phyloP scores from a whole-genome alignment of 2,797 vertebrate species.

The Aeoliscus strigatus region DNA sequence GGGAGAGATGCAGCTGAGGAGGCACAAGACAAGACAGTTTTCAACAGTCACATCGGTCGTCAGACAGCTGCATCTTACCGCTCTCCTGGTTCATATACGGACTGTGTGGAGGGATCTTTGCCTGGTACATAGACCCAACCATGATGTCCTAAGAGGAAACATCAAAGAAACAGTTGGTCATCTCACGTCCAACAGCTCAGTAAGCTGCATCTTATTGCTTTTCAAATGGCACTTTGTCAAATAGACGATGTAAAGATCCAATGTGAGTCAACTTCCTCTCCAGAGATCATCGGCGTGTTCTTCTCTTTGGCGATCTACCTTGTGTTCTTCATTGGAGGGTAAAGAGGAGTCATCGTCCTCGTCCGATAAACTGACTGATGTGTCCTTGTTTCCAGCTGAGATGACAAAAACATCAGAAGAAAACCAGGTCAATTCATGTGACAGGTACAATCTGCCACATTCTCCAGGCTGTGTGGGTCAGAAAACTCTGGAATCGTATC shows the following conservation, averaged over 20 bases:
- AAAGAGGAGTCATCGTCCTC: slow-evolving; percentile 82
- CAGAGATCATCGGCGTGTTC: not conserved
- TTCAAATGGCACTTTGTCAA: too few species aligned
- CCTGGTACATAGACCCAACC: slow-evolving; percentile 92
- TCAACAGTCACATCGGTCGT: not conserved
- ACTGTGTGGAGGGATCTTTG: slow-evolving; percentile 80
- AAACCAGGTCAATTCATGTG: not conserved
- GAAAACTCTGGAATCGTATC: too few species aligned
- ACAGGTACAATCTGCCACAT: not conserved
- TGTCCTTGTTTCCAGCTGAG: slow-evolving; percentile 74
- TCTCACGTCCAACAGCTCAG: too few species aligned
- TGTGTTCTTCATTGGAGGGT: slow-evolving; percentile 86
- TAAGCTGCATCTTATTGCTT: not conserved
- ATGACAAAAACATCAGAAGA: slow-evolving; percentile 2
- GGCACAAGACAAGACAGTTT: not conserved
- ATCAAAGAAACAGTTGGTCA: slow-evolving; percentile 14
- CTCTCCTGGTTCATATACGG: slow-evolving; percentile 73
- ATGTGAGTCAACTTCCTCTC: too few species aligned
- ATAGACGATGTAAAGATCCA: not conserved
- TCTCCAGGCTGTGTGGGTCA: too few species aligned
- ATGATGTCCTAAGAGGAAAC: slow-evolving; percentile 84
- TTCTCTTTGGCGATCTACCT: slow-evolving; percentile 67
- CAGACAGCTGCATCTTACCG: slow-evolving; percentile 64
- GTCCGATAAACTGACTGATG: slow-evolving; percentile 76
- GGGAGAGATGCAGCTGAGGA: not conserved